A percentile compares a stretch with the other conserved stretches of the same genome.
These are phyloP conservation scores for Microcebus tavaratra DNA, from an alignment of 2,113 vertebrate species.

Conservation along the genomic window DNA sequence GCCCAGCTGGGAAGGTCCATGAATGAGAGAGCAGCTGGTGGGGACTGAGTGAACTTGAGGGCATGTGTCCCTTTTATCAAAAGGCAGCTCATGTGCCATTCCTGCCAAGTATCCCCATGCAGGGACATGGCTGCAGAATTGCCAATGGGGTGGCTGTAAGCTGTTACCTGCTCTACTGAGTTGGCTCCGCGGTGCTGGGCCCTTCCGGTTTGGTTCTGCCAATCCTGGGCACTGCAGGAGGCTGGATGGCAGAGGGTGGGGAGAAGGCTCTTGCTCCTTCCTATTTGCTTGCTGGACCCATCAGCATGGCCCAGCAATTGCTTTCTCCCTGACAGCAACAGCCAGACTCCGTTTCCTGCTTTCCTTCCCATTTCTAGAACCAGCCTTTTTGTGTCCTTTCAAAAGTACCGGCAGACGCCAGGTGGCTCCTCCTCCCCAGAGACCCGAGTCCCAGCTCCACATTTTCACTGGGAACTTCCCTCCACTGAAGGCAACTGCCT, in stretches of 20 bases:
- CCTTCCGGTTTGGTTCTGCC: background rate
- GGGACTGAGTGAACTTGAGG: background rate
- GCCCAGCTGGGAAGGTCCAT: background rate
- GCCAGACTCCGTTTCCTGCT: background rate
- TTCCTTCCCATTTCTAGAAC: background rate
- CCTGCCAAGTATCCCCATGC: too few relatives aligned
- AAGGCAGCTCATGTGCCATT: background rate
- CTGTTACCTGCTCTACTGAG: background rate
- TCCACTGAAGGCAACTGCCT: background rate
- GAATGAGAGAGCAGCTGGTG: background rate
- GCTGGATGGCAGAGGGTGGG: too few relatives aligned
- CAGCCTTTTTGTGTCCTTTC: background rate
- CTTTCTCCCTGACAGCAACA: background rate
- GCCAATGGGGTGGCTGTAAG: rapidly evolving
- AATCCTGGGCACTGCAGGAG: background rate
- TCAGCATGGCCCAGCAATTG: background rate
- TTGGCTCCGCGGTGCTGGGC: background rate
- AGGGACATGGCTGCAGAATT: background rate
- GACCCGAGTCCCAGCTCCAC: background rate
- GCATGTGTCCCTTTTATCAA: background rate
- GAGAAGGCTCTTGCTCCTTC: background rate
- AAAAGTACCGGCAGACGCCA: background rate
- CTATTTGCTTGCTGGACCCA: background rate
- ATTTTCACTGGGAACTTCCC: background rate
- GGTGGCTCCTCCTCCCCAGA: background rate